Base-by-base conservation (phyloP, 2,888 invertebrate genomes). In the Sphaerophoria taeniata region DNA sequence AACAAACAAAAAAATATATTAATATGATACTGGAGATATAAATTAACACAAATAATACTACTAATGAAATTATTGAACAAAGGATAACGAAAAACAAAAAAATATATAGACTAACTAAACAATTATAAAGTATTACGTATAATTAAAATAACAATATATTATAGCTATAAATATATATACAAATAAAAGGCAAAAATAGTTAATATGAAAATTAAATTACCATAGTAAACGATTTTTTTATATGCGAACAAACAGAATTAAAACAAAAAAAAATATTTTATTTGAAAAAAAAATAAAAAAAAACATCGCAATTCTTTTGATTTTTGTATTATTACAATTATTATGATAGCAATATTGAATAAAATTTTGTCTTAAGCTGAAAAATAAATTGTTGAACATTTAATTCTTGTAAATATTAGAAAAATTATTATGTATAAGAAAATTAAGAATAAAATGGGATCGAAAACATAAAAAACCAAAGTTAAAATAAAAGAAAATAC, bases 81-180 rank as follows among this genome's bases (percentile, higher is more conserved):
- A 69, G 24, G 45, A 81, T 55, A 80, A 34, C 33, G 53, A 58
- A 63, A 72, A 65, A 77, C 75, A 43, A 43, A 5, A 43, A 43
- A 43, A 43, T 0, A 43, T 61, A 86, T 77, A 83, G 83, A 87
- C 87, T 87, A 87, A 67, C 87, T 72, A 83, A 88, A 86, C 79
- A 84, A 79, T 61, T 76, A 84, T 31, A 85, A 87, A 80, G 80
- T 84, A 84, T 84, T 80, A 85, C 69, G 33, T 80, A 80, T 67
- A 76, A 78, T 55, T 71, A 74, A 60, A 73, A 85, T 61, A 79
- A 63, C 74, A 49, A 83, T 56, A 70, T 70, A 80, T 73, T 81
- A 24, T 81, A 85, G 76, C 76, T 85, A 85, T 77, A 56, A 73
- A 73, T 55, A 85, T 70, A 82, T 49, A 60, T 31, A 75, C 65